Conservation (phyloP, 2,888 invertebrate genomes). For the Andricus curvator region DNA sequence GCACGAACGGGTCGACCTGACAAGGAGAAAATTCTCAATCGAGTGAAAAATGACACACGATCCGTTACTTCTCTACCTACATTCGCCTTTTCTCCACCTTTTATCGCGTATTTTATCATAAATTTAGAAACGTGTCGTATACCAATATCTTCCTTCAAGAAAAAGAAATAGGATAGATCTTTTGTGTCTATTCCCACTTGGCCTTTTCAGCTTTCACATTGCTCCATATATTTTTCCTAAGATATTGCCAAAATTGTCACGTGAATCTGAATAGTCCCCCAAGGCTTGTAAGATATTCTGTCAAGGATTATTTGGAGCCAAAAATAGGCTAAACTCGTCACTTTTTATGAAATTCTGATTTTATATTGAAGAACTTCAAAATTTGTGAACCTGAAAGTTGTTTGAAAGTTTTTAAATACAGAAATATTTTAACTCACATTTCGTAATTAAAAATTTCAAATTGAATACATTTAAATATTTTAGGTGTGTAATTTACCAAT, state of each 20-base stretch:
- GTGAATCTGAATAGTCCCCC: not conserved
- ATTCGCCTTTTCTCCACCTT: slow-evolving; percentile 10
- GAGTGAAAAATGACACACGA: slow-evolving; percentile 29
- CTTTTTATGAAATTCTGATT: not conserved
- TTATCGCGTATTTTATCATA: slow-evolving; percentile 23
- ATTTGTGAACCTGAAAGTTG: too few relatives aligned
- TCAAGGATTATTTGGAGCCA: not conserved
- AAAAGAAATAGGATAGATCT: not conserved
- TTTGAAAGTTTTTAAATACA: too few relatives aligned
- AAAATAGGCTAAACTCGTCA: not conserved
- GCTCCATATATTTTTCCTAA: not conserved
- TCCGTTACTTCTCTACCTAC: not conserved
- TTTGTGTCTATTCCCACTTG: not conserved
- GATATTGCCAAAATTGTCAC: slow-evolving; percentile 2
- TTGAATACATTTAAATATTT: too few relatives aligned
- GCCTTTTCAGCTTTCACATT: slow-evolving; percentile 1
- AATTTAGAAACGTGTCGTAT: slow-evolving; percentile 10
- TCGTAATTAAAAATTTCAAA: too few relatives aligned
- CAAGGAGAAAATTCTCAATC: slow-evolving; percentile 18
- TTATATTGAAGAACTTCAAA: not conserved
- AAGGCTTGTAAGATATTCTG: not conserved
- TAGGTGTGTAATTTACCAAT: too few relatives aligned
- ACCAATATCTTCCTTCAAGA: not conserved
- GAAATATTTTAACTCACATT: too few relatives aligned
- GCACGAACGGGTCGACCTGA: slow-evolving; percentile 1